Evolutionary conservation across 2,113 vertebrate genomes (phyloP).

Genomic region (Danionella cerebrum): DNA sequence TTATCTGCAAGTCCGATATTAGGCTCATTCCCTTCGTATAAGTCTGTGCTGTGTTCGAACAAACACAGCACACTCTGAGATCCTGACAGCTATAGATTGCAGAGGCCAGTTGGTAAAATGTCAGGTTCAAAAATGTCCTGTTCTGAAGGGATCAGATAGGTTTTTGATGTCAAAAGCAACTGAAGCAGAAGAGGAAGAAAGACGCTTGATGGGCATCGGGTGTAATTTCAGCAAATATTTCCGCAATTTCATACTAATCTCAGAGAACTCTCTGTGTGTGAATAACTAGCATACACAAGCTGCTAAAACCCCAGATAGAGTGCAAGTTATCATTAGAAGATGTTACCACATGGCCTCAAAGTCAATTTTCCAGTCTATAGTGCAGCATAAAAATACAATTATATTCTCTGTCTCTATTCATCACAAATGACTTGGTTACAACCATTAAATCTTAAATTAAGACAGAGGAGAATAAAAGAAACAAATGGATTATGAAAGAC

Average conservation of each 20-base stretch:
- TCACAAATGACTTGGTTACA: not conserved
- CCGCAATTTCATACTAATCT: slow-evolving; percentile 49
- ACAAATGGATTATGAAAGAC: not conserved
- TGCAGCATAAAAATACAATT: not conserved
- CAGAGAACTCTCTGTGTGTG: slow-evolving; percentile 20
- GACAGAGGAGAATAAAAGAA: not conserved
- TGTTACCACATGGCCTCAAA: not conserved
- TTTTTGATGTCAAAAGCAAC: slow-evolving; percentile 57
- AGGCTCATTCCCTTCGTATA: not conserved
- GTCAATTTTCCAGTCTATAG: not conserved
- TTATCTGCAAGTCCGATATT: too few relatives aligned
- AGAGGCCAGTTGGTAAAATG: slow-evolving; percentile 52
- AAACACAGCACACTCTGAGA: not conserved
- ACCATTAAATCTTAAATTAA: not conserved
- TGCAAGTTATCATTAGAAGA: slow-evolving; percentile 9
- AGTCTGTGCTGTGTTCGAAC: not conserved
- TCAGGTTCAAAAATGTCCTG: too few relatives aligned
- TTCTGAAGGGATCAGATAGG: slow-evolving; percentile 55
- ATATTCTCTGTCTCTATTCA: not conserved
- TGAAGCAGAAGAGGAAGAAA: slow-evolving; percentile 53
- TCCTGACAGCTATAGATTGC: slow-evolving; percentile 22
- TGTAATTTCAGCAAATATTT: slow-evolving; percentile 59
- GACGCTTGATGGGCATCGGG: slow-evolving; percentile 60
- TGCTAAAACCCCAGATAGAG: not conserved
- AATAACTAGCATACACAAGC: not conserved